phyloP scores from a whole-genome alignment of 1,140 invertebrate species.

The Drosophila micromelanica region DNA sequence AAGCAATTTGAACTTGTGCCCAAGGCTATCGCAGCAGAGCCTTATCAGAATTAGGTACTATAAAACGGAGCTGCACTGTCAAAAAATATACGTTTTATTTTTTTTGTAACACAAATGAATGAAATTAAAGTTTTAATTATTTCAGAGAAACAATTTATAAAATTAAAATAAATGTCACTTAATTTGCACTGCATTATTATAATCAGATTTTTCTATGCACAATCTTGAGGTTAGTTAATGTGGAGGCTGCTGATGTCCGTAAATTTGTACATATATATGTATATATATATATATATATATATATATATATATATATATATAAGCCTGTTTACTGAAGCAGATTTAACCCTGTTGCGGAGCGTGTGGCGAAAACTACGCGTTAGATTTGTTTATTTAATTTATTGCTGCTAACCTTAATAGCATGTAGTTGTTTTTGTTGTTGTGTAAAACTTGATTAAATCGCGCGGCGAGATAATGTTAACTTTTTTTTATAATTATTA shows the following conservation, averaged over 20 bases:
- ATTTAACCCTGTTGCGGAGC: slow-evolving; percentile 14
- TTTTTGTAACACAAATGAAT: neutral
- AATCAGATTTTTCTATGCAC: neutral
- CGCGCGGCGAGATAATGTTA: slow-evolving; percentile 12
- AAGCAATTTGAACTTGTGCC: slow-evolving; percentile 3
- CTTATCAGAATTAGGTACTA: slow-evolving; percentile 1
- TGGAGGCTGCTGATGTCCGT: neutral
- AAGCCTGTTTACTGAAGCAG: neutral
- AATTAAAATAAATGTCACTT: neutral
- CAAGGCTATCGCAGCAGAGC: neutral
- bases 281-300: neutral
- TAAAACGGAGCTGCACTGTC: neutral
- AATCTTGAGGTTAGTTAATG: slow-evolving; percentile 12
- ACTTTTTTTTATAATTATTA: neutral
- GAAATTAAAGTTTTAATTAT: neutral
- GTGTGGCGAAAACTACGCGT: slow-evolving; percentile 55
- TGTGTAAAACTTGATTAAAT: slow-evolving; percentile 46
- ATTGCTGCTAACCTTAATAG: slow-evolving; percentile 60
- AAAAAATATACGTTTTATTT: neutral
- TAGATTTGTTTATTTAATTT: slow-evolving; percentile 62
- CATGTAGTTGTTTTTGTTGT: slow-evolving; percentile 6
- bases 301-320: neutral
- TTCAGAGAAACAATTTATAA: neutral
- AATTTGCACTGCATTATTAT: slow-evolving; percentile 1
- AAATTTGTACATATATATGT: neutral